Conservation (phyloP, 2,888 invertebrate species). For the Alloscopus bannaensis region DNA sequence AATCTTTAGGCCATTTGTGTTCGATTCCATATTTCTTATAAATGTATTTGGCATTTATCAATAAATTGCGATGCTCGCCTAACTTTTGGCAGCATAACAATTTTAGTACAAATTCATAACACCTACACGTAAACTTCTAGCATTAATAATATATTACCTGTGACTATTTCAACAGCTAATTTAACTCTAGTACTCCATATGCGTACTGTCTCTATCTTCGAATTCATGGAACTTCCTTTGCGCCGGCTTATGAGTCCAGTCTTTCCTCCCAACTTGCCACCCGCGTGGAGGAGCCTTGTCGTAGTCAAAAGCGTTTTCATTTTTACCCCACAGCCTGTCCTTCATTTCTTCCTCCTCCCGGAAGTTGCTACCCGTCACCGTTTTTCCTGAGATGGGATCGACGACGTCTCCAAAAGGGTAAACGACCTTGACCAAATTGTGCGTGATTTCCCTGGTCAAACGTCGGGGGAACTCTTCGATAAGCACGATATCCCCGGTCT, state of each 20-base stretch:
- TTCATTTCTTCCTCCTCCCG: conserved; percentile 75
- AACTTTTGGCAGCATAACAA: too few species aligned
- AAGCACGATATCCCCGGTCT: conserved; percentile 88
- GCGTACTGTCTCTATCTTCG: conserved; percentile 83
- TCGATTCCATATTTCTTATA: too few species aligned
- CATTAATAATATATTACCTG: background rate
- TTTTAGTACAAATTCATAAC: too few species aligned
- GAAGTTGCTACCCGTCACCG: conserved; percentile 84
- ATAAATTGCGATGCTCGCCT: too few species aligned
- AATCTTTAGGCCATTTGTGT: too few species aligned
- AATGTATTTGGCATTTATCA: too few species aligned
- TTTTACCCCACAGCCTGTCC: conserved; percentile 70
- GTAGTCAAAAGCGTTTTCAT: conserved; percentile 78
- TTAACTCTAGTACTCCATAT: conserved; percentile 76
- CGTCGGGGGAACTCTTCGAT: conserved; percentile 85
- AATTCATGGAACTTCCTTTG: conserved; percentile 88
- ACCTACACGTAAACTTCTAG: background rate
- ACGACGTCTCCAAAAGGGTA: conserved; percentile 89
- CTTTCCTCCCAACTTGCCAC: conserved; percentile 87
- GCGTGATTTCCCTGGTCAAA: conserved; percentile 86
- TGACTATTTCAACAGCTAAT: conserved; percentile 8
- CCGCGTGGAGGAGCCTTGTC: conserved; percentile 87
- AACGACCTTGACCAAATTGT: conserved; percentile 86
- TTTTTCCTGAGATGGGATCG: conserved; percentile 90
- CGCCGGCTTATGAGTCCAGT: conserved; percentile 86